Percentiles rank a stretch among this genome's conserved stretches.
phyloP scores from a whole-genome alignment of 2,797 vertebrate species.

The Phaenicophaeus curvirostris region DNA sequence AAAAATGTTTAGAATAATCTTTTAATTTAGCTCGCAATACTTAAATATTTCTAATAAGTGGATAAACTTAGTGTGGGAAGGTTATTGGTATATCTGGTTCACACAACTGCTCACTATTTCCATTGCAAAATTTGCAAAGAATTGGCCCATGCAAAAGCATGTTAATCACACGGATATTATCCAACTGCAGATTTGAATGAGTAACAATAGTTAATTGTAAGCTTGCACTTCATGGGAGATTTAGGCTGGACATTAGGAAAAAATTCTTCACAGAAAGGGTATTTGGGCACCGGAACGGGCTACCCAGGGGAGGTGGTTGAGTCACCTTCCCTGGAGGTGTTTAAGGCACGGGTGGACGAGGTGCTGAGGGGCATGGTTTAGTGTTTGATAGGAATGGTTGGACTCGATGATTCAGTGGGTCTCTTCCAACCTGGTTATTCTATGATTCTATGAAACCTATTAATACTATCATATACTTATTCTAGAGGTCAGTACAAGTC shows the following conservation, averaged over 20 bases:
- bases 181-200: not conserved
- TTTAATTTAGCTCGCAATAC: not conserved
- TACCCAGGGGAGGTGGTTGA: too few relatives aligned
- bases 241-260: too few relatives aligned
- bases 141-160: not conserved
- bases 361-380: too few relatives aligned
- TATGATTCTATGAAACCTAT: too few relatives aligned
- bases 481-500: not conserved
- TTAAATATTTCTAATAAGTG: slow-evolving; percentile 3
- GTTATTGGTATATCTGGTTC: not conserved
- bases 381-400: too few relatives aligned
- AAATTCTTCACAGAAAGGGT: too few relatives aligned
- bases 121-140: not conserved
- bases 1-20: not conserved
- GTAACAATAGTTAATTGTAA: not conserved
- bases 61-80: not conserved
- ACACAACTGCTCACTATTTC: not conserved
- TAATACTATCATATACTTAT: not conserved
- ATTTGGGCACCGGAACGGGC: too few relatives aligned
- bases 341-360: too few relatives aligned
- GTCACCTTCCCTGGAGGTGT: too few relatives aligned
- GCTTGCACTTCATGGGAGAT: not conserved
- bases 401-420: too few relatives aligned
- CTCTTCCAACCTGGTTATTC: too few relatives aligned
- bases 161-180: not conserved